phyloP scores from a whole-genome alignment of 37 sponge, comb jelly and placozoan genomes.

The Spongilla lacustris region DNA sequence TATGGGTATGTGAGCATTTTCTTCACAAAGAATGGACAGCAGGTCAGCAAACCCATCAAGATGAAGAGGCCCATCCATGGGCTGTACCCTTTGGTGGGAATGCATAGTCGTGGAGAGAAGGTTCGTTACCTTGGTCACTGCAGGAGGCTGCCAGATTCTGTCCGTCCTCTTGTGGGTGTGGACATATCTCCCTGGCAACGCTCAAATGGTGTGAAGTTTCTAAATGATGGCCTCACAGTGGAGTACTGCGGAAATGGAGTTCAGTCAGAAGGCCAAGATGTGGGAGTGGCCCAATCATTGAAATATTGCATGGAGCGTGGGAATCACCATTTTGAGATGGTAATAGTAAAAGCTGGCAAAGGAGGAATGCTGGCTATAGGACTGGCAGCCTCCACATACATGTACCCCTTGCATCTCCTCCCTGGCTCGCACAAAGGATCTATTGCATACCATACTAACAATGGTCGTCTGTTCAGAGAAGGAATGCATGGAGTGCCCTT shows the following conservation, averaged over 20 bases:
- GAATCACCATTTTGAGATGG: slow-evolving; percentile 87
- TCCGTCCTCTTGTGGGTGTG: slow-evolving; percentile 47
- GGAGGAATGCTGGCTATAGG: slow-evolving; percentile 80
- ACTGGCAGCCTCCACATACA: slow-evolving; percentile 60
- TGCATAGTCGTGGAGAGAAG: slow-evolving; percentile 81
- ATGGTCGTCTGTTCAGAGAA: slow-evolving; percentile 70
- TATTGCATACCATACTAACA: slow-evolving; percentile 82
- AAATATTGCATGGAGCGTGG: slow-evolving; percentile 25
- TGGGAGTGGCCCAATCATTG: slow-evolving; percentile 69
- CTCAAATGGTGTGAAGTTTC: slow-evolving; percentile 63
- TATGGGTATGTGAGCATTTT: slow-evolving; percentile 66
- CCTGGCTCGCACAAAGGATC: slow-evolving; percentile 79
- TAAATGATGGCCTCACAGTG: slow-evolving; percentile 58
- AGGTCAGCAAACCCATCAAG: slow-evolving; percentile 50
- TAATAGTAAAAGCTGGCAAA: slow-evolving; percentile 60
- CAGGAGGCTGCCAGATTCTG: slow-evolving; percentile 9
- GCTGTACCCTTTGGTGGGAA: slow-evolving; percentile 76
- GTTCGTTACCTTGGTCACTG: slow-evolving; percentile 79
- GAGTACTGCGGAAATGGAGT: slow-evolving; percentile 64
- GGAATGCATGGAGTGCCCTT: slow-evolving; percentile 63
- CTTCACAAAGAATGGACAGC: slow-evolving; percentile 87
- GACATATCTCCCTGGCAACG: slow-evolving; percentile 68
- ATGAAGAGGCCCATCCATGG: slow-evolving; percentile 74
- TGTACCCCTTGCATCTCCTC: slow-evolving; percentile 64
- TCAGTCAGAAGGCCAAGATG: slow-evolving; percentile 39